These are phyloP conservation scores for Rhynchonycteris naso DNA, from an alignment of 2,797 vertebrate genomes.

Conservation along the genomic window DNA sequence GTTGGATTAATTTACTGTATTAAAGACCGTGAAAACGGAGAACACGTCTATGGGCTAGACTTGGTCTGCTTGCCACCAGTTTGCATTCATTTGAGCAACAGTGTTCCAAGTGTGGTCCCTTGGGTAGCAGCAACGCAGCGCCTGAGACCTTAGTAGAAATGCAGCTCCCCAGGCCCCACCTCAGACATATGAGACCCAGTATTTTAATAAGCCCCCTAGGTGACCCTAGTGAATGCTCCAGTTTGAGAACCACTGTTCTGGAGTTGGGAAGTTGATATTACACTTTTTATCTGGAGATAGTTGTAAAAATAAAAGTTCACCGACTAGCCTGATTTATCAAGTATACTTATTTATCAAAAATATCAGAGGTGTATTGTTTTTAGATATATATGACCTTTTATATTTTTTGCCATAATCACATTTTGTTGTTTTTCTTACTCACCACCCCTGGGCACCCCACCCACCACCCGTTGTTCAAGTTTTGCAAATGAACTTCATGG, in stretches of 20 bases:
- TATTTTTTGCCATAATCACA: not conserved
- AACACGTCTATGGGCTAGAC: not conserved
- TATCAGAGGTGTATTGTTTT: not conserved
- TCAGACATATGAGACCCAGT: not conserved
- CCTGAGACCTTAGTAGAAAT: not conserved
- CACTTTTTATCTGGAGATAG: not conserved
- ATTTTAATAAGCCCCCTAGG: not conserved
- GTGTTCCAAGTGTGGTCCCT: not conserved
- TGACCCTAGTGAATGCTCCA: not conserved
- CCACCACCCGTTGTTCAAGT: not conserved
- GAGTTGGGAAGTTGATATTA: not conserved
- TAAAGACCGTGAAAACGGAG: not conserved
- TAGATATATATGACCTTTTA: not conserved
- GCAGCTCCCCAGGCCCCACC: not conserved
- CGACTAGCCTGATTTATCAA: not conserved
- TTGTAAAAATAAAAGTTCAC: not conserved
- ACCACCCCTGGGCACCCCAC: not conserved
- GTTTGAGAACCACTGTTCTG: not conserved
- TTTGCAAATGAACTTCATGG: slow-evolving; percentile 4
- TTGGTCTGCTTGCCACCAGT: not conserved
- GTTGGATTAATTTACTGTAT: not conserved
- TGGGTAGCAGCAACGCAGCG: no score
- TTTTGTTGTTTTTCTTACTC: not conserved
- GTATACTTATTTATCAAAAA: not conserved
- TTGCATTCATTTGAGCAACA: not conserved